phyloP scores from a whole-genome alignment of 2,888 invertebrate genomes.

The Nephrocerus scutellatus region DNA sequence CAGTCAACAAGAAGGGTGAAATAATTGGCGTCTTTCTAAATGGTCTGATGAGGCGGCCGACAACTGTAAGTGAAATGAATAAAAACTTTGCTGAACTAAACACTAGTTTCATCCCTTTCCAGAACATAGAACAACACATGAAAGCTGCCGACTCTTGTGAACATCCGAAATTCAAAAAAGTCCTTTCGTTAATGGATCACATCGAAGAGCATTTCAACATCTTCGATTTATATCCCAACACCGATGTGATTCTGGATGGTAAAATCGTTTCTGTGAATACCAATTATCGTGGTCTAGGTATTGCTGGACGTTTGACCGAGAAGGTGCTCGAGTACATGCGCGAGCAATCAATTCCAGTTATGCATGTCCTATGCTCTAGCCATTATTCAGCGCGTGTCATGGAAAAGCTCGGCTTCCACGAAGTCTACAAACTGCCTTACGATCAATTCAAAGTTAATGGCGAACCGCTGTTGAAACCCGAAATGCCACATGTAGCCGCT shows the following conservation, averaged over 20 bases:
- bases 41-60: constrained; percentile 44
- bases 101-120: not conserved
- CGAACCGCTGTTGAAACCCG: constrained; percentile 59
- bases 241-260: constrained; percentile 41
- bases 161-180: constrained; percentile 52
- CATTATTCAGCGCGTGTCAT: constrained; percentile 68
- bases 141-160: constrained; percentile 39
- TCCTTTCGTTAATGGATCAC: constrained; percentile 49
- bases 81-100: not conserved
- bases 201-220: constrained; percentile 49
- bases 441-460: constrained; percentile 58
- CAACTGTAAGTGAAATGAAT: constrained; percentile 24
- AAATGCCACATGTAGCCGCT: constrained; percentile 56
- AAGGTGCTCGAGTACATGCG: constrained; percentile 41
- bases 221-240: constrained; percentile 47
- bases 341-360: constrained; percentile 47
- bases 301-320: constrained; percentile 44
- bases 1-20: constrained; percentile 49
- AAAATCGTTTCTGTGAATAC: constrained; percentile 45
- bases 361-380: constrained; percentile 69
- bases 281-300: constrained; percentile 45
- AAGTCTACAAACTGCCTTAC: constrained; percentile 59
- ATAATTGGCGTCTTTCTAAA: constrained; percentile 53
- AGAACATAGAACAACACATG: constrained; percentile 11
- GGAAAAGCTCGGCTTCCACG: constrained; percentile 62